A percentile compares a stretch with the other conserved stretches of the same genome.
These are phyloP conservation scores for Chiloscyllium plagiosum DNA, from an alignment of 2,113 vertebrate genomes.

Conservation along the genomic window DNA sequence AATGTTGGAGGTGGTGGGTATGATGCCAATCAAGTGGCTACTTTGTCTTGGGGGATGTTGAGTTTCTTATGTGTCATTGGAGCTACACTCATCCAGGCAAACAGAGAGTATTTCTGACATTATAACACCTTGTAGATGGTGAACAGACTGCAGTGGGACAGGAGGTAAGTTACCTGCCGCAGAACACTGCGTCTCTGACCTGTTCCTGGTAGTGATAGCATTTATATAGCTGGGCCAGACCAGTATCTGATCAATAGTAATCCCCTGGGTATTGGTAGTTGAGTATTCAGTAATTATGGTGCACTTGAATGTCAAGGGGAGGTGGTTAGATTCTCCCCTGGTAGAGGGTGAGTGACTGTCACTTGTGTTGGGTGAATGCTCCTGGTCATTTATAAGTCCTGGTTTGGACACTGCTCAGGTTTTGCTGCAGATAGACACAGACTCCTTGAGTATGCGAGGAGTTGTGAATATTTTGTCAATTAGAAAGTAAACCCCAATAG, in stretches of 20 bases:
- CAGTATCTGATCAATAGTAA: background rate
- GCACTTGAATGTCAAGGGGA: background rate
- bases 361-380: background rate
- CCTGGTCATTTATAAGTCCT: background rate
- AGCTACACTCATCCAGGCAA: background rate
- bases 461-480: background rate
- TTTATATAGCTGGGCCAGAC: background rate
- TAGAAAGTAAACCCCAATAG: background rate
- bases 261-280: background rate
- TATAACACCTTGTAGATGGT: background rate
- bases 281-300: background rate
- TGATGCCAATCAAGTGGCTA: background rate
- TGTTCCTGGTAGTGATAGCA: background rate
- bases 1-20: background rate
- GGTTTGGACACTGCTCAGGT: background rate
- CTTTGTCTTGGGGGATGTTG: background rate
- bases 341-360: background rate
- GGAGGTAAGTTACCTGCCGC: background rate
- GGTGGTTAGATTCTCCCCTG: background rate
- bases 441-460: background rate
- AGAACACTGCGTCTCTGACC: background rate
- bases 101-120: background rate
- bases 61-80: background rate
- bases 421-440: background rate
- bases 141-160: background rate